A percentile compares a stretch with the other conserved stretches of the same genome.
Conservation (phyloP, 1,140 invertebrate species). For the Drosophila pseudoobscura region DNA sequence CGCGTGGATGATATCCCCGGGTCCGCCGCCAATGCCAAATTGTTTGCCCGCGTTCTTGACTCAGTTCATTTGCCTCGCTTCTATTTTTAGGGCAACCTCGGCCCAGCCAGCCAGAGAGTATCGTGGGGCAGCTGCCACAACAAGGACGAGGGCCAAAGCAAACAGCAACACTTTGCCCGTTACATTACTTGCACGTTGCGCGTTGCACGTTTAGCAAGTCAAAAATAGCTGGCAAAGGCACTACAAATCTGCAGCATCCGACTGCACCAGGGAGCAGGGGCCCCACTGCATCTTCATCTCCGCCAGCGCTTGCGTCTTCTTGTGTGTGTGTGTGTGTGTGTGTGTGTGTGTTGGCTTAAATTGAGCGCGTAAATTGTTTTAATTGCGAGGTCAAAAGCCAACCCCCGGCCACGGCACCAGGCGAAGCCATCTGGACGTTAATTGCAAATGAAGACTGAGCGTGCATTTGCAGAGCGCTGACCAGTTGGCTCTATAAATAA, state of each 20-base stretch:
- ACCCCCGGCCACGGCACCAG: constrained; percentile 9
- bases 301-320: constrained; percentile 12
- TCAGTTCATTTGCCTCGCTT: constrained; percentile 49
- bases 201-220: constrained; percentile 47
- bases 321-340: constrained; percentile 31
- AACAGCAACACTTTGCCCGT: constrained; percentile 44
- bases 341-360: constrained; percentile 54
- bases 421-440: constrained; percentile 38
- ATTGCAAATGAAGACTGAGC: constrained; percentile 51
- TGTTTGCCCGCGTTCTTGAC: constrained; percentile 31
- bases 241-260: constrained; percentile 38
- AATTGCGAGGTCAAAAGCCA: constrained; percentile 60
- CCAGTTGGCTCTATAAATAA: constrained; percentile 16
- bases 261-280: constrained; percentile 5
- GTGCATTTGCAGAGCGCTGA: neutral
- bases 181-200: constrained; percentile 7
- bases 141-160: constrained; percentile 13
- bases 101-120: neutral
- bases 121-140: constrained; percentile 22
- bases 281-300: constrained; percentile 7
- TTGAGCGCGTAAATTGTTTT: constrained; percentile 80
- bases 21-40: constrained; percentile 24
- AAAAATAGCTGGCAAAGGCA: constrained; percentile 49
- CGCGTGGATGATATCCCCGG: constrained; percentile 2
- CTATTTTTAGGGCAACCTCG: constrained; percentile 44